phyloP scores from a whole-genome alignment of 2,888 invertebrate species.

The Clusia tigrina region DNA sequence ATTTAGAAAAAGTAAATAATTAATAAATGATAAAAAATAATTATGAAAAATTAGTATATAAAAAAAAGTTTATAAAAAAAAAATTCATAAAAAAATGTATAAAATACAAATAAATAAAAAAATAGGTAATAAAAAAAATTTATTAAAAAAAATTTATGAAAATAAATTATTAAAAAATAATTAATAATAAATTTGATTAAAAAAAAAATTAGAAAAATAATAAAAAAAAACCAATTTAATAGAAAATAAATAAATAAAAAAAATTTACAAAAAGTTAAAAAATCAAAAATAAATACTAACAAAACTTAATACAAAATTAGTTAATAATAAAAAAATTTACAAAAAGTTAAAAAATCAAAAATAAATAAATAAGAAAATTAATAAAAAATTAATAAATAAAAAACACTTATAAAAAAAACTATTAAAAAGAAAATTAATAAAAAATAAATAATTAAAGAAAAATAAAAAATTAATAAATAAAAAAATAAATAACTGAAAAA shows the following conservation, averaged over 20 bases:
- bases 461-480: conserved; percentile 22
- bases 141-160: no score
- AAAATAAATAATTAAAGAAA: conserved; percentile 29
- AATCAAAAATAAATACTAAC: not conserved
- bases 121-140: no score
- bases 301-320: not conserved
- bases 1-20: no score
- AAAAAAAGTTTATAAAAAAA: no score
- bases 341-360: conserved; percentile 6
- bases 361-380: not conserved
- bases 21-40: no score
- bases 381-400: conserved; percentile 2
- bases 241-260: not conserved
- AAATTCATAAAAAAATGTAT: no score
- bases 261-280: no score
- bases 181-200: no score
- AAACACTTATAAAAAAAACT: not conserved
- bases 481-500: conserved; percentile 12
- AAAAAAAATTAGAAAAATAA: no score
- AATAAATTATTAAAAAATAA: no score
- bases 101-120: no score
- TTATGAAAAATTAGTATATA: no score
- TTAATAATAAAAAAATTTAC: not conserved
- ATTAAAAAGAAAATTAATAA: conserved; percentile 24
- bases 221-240: not conserved